Evolutionary conservation across 1,140 invertebrate species (phyloP), one percentile per base, ranked within the genome.

Genomic region (Papilio aristodemus): DNA sequence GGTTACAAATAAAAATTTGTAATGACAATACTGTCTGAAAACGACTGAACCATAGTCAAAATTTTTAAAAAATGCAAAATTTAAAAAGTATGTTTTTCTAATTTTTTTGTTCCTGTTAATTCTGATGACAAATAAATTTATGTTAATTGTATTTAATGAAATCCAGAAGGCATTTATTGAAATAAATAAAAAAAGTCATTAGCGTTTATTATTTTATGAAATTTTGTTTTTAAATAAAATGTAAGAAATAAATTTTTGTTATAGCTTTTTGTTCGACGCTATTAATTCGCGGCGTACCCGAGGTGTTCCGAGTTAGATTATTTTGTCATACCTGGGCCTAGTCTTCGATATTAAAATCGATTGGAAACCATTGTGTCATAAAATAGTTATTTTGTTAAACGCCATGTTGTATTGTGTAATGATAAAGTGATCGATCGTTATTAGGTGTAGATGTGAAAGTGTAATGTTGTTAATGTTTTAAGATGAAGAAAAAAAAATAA

Each of bases 381-480:
- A n/a, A 78, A 76, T 78, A 68, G 71, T 85, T 89, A 91, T 91
- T 91, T 91, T 89, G 80, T 69, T 89, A 87, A 78, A 79, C 73
- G 80, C 81, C 85, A 84, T 75, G 69, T 76, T 81, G 71, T 66
- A 46, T 85, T 77, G 76, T 79, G 70, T 79, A 81, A 85, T 81
- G 84, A 81, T 74, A 74, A 85, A 87, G 86, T 89, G 84, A 90
- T 89, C 81, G 77, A 88, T 79, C 87, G 87, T 91, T 91, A 88
- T 89, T 90, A 91, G 87, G 85, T 80, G 88, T 91, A 91, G 89
- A 86, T 85, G 87, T 91, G 87, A 85, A 89, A 90, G 85, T 91
- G 89, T 91, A 91, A 91, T 84, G 87, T 91, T 91, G 89, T 91
- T 91, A 90, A 90, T 91, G 87, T 90, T 91, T 90, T 91, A 91